Evolutionary conservation across 2,797 vertebrate genomes (phyloP), one percentile per base, ranked within the genome.

Genomic region (Orestias chungarensis): DNA sequence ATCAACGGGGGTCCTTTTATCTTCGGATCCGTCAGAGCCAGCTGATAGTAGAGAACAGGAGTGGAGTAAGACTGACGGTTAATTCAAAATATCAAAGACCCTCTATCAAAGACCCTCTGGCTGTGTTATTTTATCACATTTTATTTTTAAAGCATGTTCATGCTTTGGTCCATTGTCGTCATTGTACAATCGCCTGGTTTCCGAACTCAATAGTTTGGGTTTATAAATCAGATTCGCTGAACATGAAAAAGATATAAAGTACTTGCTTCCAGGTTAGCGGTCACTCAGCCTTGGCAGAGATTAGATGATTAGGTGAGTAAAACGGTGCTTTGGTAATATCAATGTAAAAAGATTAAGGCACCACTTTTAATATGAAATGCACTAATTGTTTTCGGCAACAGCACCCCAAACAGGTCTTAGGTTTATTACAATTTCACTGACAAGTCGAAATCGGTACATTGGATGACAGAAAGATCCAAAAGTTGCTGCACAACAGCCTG

Each of bases 51-150:
- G 52, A 18, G 54, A 71, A 35, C 64, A 73, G 38, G 54, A 55
- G 59, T 27, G 43, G 66, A 18, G 55, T 49, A 66, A 29, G 59
- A 71, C 73, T 78, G 80, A 81, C 44, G 29, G 67, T 62, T 74
- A 57, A 68, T 62, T 84, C 49, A 54, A 79, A 76, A 74, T 77
- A 84, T 88, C 64, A 78, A 84, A 83, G 43, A 3, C 18, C 72
- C 33, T 55, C 47, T 5, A 84, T 88, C 64, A 78, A 84, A 83
- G 43, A 3, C 18, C 72, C 33, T 55, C 47, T 5, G 54, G 70
- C 44, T 73, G 75, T 69, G 46, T 52, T 44, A 74, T 57, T 38
- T 61, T 47, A 72, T 43, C 68, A 64, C 57, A 71, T 71, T 54
- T 67, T 61, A 66, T 61, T 70, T 57, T 57, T 71, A 74, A 40